Evolutionary conservation across 2,888 invertebrate genomes (phyloP).

Genomic region (Cephus pygmeus): DNA sequence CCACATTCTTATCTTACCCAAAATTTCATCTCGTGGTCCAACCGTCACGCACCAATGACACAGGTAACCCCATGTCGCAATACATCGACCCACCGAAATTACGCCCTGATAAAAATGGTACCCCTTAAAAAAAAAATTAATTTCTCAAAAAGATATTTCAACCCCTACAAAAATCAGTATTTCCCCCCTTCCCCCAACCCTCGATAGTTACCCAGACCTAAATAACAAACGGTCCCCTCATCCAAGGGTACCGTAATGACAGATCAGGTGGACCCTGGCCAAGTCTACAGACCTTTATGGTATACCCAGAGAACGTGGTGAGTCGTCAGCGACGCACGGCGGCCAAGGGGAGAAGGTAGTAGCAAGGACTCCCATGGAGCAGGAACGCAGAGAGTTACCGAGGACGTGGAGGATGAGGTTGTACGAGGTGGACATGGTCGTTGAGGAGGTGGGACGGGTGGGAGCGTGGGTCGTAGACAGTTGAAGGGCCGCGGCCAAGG

Average conservation of each 20-base stretch:
- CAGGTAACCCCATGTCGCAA: too few relatives aligned
- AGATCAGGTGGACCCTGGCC: not conserved
- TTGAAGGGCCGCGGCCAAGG: constrained; percentile 67
- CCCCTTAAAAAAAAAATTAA: too few relatives aligned
- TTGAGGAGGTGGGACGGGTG: constrained; percentile 33
- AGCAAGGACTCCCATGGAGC: constrained; percentile 3
- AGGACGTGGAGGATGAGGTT: constrained; percentile 25
- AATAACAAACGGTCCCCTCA: not conserved
- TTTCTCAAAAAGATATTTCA: too few relatives aligned
- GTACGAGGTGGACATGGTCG: not conserved
- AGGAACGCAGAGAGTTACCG: constrained; percentile 16
- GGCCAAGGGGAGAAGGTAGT: not conserved
- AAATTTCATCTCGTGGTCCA: too few relatives aligned
- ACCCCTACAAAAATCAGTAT: too few relatives aligned
- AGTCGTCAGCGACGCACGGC: not conserved
- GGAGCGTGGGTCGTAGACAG: constrained; percentile 63
- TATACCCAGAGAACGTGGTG: not conserved
- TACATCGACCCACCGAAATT: too few relatives aligned
- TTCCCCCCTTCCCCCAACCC: too few relatives aligned
- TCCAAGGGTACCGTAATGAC: not conserved
- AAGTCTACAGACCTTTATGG: not conserved
- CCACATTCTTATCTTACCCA: too few relatives aligned
- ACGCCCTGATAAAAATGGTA: too few relatives aligned
- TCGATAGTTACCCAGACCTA: not conserved
- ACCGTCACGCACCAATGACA: too few relatives aligned